phyloP scores from a whole-genome alignment of 2,797 vertebrate genomes.

The Trachops cirrhosus region DNA sequence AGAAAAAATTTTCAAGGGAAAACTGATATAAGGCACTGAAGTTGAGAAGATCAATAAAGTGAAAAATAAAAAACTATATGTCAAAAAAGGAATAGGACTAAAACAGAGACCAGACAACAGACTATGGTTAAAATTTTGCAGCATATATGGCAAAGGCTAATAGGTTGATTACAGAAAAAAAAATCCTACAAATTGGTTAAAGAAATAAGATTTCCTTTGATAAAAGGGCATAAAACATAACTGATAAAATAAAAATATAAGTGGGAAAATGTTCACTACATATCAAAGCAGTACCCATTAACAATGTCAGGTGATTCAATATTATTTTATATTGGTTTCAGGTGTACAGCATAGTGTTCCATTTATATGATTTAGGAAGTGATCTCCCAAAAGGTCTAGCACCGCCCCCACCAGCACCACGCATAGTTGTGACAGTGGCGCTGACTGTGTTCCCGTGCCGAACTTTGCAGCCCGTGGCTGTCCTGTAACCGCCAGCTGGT shows the following conservation, averaged over 20 bases:
- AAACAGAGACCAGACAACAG: neutral
- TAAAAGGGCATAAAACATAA: neutral
- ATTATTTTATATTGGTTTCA: neutral
- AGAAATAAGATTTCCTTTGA: neutral
- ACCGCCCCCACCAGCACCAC: too few species aligned
- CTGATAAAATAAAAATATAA: neutral
- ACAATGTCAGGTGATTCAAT: neutral
- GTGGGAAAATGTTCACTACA: neutral
- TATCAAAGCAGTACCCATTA: neutral
- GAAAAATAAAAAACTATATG: neutral
- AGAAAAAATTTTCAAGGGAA: slow-evolving; percentile 32
- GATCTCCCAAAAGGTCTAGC: neutral
- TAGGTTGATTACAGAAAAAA: neutral
- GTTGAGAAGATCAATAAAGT: neutral
- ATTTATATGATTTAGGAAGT: neutral
- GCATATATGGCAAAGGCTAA: neutral
- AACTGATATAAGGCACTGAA: neutral
- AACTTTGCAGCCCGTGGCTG: neutral
- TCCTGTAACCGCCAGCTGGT: neutral
- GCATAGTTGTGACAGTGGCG: too few species aligned
- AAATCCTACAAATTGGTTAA: slow-evolving; percentile 1
- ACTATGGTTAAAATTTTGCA: neutral
- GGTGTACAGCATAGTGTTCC: neutral
- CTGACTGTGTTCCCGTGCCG: neutral
- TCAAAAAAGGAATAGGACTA: neutral